A percentile compares a stretch with the other conserved stretches of the same genome.
These are phyloP conservation scores for Halisarca cf. caerulea DNA, from an alignment of 37 sponge, comb jelly and placozoan genomes.

Conservation along the genomic window DNA sequence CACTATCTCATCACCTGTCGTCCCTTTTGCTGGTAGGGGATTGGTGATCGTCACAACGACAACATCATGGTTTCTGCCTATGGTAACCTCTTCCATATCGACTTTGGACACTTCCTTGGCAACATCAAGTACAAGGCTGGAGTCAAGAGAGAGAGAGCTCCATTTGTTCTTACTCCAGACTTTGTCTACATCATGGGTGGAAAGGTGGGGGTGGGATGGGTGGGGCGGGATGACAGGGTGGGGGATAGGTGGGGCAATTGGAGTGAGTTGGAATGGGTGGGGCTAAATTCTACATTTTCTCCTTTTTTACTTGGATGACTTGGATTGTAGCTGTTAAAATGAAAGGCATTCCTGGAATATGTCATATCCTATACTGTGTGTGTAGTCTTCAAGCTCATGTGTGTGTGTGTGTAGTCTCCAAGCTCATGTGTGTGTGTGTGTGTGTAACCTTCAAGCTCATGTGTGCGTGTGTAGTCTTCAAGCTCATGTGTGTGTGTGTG, in stretches of 20 bases:
- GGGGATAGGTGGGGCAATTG: neutral
- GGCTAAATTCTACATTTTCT: neutral
- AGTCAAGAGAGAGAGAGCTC: conserved; percentile 89
- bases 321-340: neutral
- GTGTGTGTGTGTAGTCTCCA: too few species aligned
- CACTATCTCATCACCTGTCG: neutral
- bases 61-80: conserved; percentile 91
- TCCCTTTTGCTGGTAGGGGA: conserved; percentile 53
- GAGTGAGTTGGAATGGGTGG: neutral
- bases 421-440: too few species aligned
- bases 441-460: too few species aligned
- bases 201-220: conserved; percentile 68
- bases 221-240: neutral
- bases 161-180: conserved; percentile 96
- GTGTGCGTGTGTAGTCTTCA: too few species aligned
- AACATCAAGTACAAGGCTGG: conserved; percentile 83
- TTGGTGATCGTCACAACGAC: conserved; percentile 96
- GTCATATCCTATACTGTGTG: too few species aligned
- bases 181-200: conserved; percentile 96
- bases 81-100: conserved; percentile 96
- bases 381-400: too few species aligned
- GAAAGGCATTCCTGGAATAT: too few species aligned
- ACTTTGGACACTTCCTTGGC: conserved; percentile 98
- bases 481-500: too few species aligned
- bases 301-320: too few species aligned